Evolutionary conservation across 2,888 invertebrate species (phyloP).

Genomic region (Lymantria monacha): DNA sequence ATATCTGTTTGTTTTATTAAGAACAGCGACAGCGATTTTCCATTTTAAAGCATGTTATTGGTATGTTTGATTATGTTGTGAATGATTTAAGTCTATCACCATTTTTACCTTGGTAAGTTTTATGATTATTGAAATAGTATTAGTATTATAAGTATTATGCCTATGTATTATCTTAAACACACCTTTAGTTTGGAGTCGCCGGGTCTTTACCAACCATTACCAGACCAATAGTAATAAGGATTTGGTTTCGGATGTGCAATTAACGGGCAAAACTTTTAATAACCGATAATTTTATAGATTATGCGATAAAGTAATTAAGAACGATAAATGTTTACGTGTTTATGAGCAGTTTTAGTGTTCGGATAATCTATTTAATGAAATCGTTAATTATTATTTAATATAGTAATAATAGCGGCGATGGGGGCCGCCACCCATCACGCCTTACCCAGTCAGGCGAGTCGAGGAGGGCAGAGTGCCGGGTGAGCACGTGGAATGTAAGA

Average conservation of each 20-base stretch:
- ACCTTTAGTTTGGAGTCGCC: slow-evolving; percentile 23
- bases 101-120: too few species aligned
- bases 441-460: too few species aligned
- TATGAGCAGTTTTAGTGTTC: slow-evolving; percentile 27
- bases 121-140: too few species aligned
- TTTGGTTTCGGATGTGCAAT: slow-evolving; percentile 63
- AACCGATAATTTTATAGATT: slow-evolving; percentile 61
- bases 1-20: too few species aligned
- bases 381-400: slow-evolving; percentile 3
- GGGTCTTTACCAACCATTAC: slow-evolving; percentile 18
- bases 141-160: neutral
- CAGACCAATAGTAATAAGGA: slow-evolving; percentile 53
- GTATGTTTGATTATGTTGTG: too few species aligned
- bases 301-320: slow-evolving; percentile 29
- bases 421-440: too few species aligned
- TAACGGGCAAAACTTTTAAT: slow-evolving; percentile 73
- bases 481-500: too few species aligned
- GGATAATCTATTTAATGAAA: neutral
- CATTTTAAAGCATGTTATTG: too few species aligned
- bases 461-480: too few species aligned
- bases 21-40: too few species aligned
- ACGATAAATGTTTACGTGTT: slow-evolving; percentile 30
- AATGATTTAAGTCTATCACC: too few species aligned
- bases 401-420: too few species aligned
- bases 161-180: neutral